phyloP scores from a whole-genome alignment of 2,797 vertebrate genomes.

The Yasuhikotakia modesta region DNA sequence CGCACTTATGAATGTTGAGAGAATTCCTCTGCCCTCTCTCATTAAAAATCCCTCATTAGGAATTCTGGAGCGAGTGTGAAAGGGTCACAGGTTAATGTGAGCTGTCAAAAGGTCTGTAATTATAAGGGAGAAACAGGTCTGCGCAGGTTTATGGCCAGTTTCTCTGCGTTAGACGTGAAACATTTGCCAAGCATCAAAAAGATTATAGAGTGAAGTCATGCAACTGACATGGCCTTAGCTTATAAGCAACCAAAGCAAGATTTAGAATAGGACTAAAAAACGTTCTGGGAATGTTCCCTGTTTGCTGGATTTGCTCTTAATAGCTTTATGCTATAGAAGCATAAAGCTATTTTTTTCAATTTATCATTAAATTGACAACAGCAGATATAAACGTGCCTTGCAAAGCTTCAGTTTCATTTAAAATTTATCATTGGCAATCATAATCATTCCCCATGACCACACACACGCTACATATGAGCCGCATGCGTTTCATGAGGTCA shows the following conservation, averaged over 20 bases:
- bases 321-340: slow-evolving; percentile 1
- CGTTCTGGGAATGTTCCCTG: too few relatives aligned
- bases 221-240: too few relatives aligned
- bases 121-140: slow-evolving; percentile 23
- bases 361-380: not conserved
- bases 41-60: slow-evolving; percentile 37
- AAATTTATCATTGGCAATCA: not conserved
- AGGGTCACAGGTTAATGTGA: slow-evolving; percentile 26
- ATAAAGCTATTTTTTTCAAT: not conserved
- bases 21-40: slow-evolving; percentile 17
- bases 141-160: not conserved
- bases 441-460: not conserved
- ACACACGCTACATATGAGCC: not conserved
- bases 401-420: not conserved
- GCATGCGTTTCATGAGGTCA: not conserved
- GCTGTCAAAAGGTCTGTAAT: slow-evolving; percentile 39
- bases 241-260: too few relatives aligned
- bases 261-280: too few relatives aligned
- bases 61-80: slow-evolving; percentile 11
- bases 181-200: not conserved
- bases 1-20: slow-evolving; percentile 22
- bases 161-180: not conserved
- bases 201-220: not conserved
- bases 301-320: not conserved
- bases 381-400: not conserved